Percentiles rank a stretch among this genome's conserved stretches.
Conservation (phyloP, 2,888 invertebrate species). For the Kuschelorhynchus macadamiae region DNA sequence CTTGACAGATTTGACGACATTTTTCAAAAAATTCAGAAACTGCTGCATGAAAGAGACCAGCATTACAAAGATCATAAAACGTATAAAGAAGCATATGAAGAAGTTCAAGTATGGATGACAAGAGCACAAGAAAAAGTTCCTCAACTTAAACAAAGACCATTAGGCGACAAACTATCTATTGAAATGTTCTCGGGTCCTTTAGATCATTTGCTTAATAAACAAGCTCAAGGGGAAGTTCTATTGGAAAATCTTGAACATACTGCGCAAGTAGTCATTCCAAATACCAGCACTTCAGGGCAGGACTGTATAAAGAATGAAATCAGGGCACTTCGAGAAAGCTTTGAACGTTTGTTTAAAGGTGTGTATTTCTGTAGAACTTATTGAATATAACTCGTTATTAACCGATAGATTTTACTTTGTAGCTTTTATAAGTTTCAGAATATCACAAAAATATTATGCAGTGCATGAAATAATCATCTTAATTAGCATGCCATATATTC, state of each 20-base stretch:
- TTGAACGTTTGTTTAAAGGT: constrained; percentile 84
- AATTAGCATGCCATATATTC: no score
- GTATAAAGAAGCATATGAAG: constrained; percentile 94
- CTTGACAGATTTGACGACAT: constrained; percentile 87
- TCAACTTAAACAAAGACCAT: constrained; percentile 84
- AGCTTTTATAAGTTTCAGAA: no score
- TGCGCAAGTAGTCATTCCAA: constrained; percentile 88
- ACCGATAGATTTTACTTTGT: no score
- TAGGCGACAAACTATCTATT: constrained; percentile 89
- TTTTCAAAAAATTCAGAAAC: constrained; percentile 82
- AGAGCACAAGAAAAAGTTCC: constrained; percentile 92
- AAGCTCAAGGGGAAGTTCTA: constrained; percentile 90
- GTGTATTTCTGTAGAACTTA: constrained; percentile 45
- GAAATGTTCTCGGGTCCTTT: constrained; percentile 91
- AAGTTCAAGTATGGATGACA: constrained; percentile 89
- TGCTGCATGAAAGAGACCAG: constrained; percentile 84
- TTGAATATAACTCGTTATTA: no score
- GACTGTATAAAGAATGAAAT: constrained; percentile 87
- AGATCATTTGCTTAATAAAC: constrained; percentile 87
- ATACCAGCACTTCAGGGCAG: constrained; percentile 86
- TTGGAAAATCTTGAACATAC: constrained; percentile 90
- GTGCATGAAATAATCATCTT: no score
- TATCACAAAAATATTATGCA: no score
- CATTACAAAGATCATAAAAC: constrained; percentile 90
- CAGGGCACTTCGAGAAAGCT: constrained; percentile 86